Evolutionary conservation across 2,888 invertebrate species (phyloP), one percentile per base, ranked within the genome.

Genomic region (Xylophagus ater): DNA sequence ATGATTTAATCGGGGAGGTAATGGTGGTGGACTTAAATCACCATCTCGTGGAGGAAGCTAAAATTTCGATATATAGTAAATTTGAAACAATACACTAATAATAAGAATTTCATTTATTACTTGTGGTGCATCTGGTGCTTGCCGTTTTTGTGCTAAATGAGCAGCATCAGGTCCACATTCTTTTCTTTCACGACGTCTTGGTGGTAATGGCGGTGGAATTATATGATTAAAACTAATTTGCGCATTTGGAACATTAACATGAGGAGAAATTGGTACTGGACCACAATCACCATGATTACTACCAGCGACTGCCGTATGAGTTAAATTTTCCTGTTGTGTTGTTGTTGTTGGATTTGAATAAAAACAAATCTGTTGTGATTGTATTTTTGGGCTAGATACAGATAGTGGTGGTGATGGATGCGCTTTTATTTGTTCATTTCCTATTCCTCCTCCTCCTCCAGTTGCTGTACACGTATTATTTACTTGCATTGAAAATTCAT

Each of bases 31-130:
- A 50, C 74, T 73, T 34, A 70, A 67, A 54, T 79, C 79, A 43
- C 79, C 69, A 55, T 79, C 79, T 42, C 80, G 68, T 6, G 78
- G 80, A 35, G 80, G 81, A 53, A 80, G 67, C 65, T 64, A 34
- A 2, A 41, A 46, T n/a, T n/a, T n/a, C n/a, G n/a, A n/a, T n/a
- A n/a, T n/a, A n/a, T n/a, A n/a, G n/a, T n/a, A n/a, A n/a, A n/a
- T n/a, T n/a, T n/a, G n/a, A n/a, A n/a, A n/a, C n/a, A n/a, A n/a
- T n/a, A n/a, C n/a, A n/a, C n/a, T n/a, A n/a, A n/a, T n/a, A n/a
- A n/a, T n/a, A n/a, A n/a, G n/a, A n/a, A n/a, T n/a, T n/a, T n/a
- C n/a, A n/a, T n/a, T n/a, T n/a, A n/a, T 54, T 53, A 65, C 63
- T 44, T 55, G 58, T n/a, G 81, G 80, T 36, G 80, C 78, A 56